A percentile compares a stretch with the other conserved stretches of the same genome.
Evolutionary conservation across 2,113 vertebrate species (phyloP).

Genomic region (Cyprinodon variegatus): DNA sequence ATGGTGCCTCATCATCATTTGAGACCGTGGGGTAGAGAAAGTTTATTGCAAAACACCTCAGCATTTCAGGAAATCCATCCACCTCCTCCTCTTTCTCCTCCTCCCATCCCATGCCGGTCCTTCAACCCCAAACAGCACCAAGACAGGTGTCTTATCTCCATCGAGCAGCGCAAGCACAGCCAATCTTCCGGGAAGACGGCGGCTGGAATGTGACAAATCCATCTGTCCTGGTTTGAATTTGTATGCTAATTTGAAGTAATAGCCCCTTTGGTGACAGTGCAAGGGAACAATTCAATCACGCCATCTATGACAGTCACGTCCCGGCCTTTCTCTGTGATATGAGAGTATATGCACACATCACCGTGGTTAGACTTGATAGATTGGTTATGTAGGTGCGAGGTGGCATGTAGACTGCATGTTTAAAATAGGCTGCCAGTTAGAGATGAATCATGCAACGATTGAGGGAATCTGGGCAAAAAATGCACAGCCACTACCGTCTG

Average conservation of each 20-base stretch:
- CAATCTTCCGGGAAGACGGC: slow-evolving; percentile 82
- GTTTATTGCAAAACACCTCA: slow-evolving; percentile 77
- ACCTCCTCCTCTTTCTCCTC: slow-evolving; percentile 24
- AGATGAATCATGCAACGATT: slow-evolving; percentile 59
- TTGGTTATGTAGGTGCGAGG: slow-evolving; percentile 69
- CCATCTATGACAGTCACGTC: slow-evolving; percentile 80
- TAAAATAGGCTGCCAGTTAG: slow-evolving; percentile 69
- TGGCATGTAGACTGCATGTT: slow-evolving; percentile 73
- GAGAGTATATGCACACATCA: slow-evolving; percentile 67
- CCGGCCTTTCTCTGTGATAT: slow-evolving; percentile 70
- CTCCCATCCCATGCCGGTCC: slow-evolving; percentile 12
- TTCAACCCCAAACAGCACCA: slow-evolving; percentile 36
- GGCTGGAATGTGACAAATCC: slow-evolving; percentile 86
- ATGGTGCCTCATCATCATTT: slow-evolving; percentile 72
- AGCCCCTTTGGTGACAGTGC: slow-evolving; percentile 84
- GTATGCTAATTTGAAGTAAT: slow-evolving; percentile 89
- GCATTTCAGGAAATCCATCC: slow-evolving; percentile 69
- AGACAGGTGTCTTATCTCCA: slow-evolving; percentile 85
- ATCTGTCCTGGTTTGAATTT: slow-evolving; percentile 87
- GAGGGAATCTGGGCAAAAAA: slow-evolving; percentile 61
- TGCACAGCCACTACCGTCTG: slow-evolving; percentile 35
- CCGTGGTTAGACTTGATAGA: slow-evolving; percentile 76
- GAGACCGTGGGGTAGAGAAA: slow-evolving; percentile 60
- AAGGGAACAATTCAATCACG: slow-evolving; percentile 85
- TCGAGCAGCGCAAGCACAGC: slow-evolving; percentile 77